Evolutionary conservation across 1,140 invertebrate genomes (phyloP), one percentile per base, ranked within the genome.

Genomic region (Mercenaria mercenaria): DNA sequence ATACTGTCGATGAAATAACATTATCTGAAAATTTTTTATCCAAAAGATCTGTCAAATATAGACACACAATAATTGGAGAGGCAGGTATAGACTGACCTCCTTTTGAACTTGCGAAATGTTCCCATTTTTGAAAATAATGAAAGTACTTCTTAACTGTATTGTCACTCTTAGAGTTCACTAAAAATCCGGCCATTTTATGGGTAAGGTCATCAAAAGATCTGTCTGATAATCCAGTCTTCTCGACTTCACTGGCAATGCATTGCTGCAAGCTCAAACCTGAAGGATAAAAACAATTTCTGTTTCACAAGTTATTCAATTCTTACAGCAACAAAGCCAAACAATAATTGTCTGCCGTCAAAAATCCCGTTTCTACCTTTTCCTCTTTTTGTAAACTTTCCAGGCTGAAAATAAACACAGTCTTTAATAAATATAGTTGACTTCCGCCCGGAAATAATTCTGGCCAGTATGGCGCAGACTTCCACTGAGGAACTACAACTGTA

Each of bases 101-200:
- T 29, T 79, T 80, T 1, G 61, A 52, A 34, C 15, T 8, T 52
- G 41, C 41, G 39, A 74, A 85, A 15, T 50, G 15, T 56, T 85
- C 59, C 83, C 83, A 85, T 34, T 56, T 85, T 32, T 85, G 50
- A 50, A 85, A 85, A 76, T 85, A 74, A 74, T 41, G 47, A 8
- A 52, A 20, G 74, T 85, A 85, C 37, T 85, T 85, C 11, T 26
- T 85, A 34, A 41, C 69, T 34, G 83, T 85, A 56, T 39, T 72
- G 50, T 76, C 69, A 85, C 83, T 85, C 34, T 56, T 85, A 37
- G 83, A 74, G 32, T 15, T 26, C 23, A 37, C 41, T n/a, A 85
- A 50, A n/a, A 50, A 74, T 6, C 32, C 32, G 3, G 83, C 41
- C 67, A 85, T 85, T 39, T 85, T 85, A 4, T 18, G 23, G 29